A percentile compares a stretch with the other conserved stretches of the same genome.
Evolutionary conservation across 2,113 vertebrate genomes (phyloP).

Genomic region (Cynopterus brachyotis): DNA sequence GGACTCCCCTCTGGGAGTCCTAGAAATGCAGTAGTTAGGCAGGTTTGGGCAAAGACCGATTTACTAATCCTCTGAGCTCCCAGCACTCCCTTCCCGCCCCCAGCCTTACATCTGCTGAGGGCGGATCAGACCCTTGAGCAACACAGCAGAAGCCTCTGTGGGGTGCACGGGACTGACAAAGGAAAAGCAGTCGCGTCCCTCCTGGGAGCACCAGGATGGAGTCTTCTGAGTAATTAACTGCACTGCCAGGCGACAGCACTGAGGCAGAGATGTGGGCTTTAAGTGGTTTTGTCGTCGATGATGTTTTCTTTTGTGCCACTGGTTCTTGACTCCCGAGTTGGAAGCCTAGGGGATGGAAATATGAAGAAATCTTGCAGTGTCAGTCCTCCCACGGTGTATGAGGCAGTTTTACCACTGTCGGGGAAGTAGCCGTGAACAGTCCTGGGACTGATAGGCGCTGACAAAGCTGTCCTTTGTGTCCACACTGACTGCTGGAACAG

Average conservation of each 20-base stretch:
- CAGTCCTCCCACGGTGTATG: background rate
- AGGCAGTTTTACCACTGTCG: background rate
- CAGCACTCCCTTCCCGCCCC: too few relatives aligned
- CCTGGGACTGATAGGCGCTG: background rate
- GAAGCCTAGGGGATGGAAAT: background rate
- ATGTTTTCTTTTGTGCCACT: background rate
- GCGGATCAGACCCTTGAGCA: background rate
- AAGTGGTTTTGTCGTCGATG: too few relatives aligned
- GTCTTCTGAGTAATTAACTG: background rate
- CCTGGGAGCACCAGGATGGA: background rate
- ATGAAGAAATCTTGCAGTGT: background rate
- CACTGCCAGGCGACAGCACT: background rate
- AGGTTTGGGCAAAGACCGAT: background rate
- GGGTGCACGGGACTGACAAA: background rate
- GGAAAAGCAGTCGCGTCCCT: background rate
- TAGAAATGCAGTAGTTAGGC: background rate
- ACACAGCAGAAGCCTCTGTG: background rate
- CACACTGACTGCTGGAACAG: background rate
- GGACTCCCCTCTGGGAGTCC: background rate
- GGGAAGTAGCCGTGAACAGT: background rate
- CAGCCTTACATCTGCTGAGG: background rate
- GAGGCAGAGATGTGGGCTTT: background rate
- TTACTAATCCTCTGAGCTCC: background rate
- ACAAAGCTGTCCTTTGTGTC: slow-evolving; percentile 26
- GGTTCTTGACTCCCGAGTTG: background rate